Evolutionary conservation across 2,888 invertebrate species (phyloP), one percentile per base, ranked within the genome.

Genomic region (Drosophila engyochracea): DNA sequence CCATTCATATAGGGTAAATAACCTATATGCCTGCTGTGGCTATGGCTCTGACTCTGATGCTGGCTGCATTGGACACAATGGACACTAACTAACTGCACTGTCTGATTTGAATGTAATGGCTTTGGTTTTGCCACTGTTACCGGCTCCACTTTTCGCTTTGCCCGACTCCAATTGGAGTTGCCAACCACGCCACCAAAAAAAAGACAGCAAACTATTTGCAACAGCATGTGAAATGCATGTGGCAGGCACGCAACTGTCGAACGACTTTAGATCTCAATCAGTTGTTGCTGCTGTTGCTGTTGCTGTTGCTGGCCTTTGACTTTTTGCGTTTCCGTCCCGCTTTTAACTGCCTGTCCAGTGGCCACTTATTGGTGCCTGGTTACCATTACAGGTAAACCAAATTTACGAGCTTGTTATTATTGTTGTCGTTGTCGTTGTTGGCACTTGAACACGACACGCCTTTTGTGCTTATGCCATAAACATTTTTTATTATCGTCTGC

Each of bases 71-170:
- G 72, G n/a, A 60, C 85, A 87, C 87, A 87, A 87, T 87, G 88
- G 83, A 69, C 83, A 88, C 87, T 87, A 87, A 87, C 87, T 87
- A 87, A 87, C 90, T 85, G 81, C 80, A 60, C 55, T 60, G 76
- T 71, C 87, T 90, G 87, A 87, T 87, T 90, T 91, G 87, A 91
- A 87, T 87, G 90, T 91, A 87, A 87, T 86, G 77, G 82, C 74
- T 77, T 74, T 77, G 80, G 70, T 76, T 81, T 74, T 78, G 28
- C 63, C 63, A 60, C 54, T 49, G 44, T n/a, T 16, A 39, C 55
- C 39, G 6, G 28, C 57, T 47, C 35, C 60, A 64, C 64, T 68
- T 70, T 83, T 63, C 66, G 60, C 79, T 75, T 85, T 75, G 72
- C 70, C 68, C 83, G 19, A 35, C 79, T 55, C 57, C 70, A 44